Evolutionary conservation across 2,113 vertebrate genomes (phyloP), one percentile per base, ranked within the genome.

Genomic region (Oncorhynchus kisutch): DNA sequence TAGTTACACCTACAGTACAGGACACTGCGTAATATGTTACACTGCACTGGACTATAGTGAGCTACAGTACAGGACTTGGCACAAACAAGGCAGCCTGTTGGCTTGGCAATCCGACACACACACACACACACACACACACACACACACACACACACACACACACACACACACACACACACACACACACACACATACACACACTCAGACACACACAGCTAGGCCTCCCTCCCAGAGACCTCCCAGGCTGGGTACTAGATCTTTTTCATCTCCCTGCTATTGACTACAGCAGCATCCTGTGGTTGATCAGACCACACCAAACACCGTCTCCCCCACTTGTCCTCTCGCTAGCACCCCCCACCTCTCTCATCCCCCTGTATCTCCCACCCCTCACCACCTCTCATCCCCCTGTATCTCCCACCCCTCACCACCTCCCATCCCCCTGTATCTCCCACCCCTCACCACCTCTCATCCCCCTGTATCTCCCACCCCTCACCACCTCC

Each of bases 261-360:
- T 93, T 92, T 93, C 88, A 92, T 92, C 90, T 88, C 77, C 73
- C 24, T 54, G 39, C 76, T 88, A 91, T 90, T 87, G 92, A 91
- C 91, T 90, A 82, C 82, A 73, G 85, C 80, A 85, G 81, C 84
- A 83, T 90, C 91, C 88, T 87, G 82, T 91, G 88, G 87, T 77
- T 89, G 86, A 91, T 88, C 90, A 84, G 88, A 91, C 84, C 83
- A 85, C 85, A 91, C 86, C 83, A 91, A 83, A 88, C 86, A 89
- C 76, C 78, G 85, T 82, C 82, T 86, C 29, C 78, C 64, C 27
- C 77, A 73, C 77, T 27, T 27, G 27, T 27, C 27, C 27, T 27
- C 3, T 27, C 27, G 27, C 27, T 27, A 27, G 27, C 27, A 27
- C 80, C 83, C 78, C 81, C 34, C 34, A 31, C 34, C 34, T 39